phyloP scores from a whole-genome alignment of 2,113 vertebrate genomes.

The Rhinogobius similis region DNA sequence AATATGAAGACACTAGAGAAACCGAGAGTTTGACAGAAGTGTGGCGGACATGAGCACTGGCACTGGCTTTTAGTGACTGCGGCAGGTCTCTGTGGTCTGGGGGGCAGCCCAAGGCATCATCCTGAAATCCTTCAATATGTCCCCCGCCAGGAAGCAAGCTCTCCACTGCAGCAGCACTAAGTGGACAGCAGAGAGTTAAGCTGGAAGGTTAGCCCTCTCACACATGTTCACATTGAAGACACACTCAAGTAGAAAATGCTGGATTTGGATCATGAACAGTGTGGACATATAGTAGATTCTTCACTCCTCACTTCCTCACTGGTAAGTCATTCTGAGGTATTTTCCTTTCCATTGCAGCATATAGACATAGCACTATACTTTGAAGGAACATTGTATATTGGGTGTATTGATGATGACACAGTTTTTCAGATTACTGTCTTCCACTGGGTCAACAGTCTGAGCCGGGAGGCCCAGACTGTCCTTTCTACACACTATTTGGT shows the following conservation, averaged over 20 bases:
- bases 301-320: no score
- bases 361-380: no score
- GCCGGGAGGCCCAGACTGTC: no score
- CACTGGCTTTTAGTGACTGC: conserved; percentile 28
- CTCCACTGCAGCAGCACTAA: conserved; percentile 13
- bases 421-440: no score
- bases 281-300: not conserved
- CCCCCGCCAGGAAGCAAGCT: conserved; percentile 30
- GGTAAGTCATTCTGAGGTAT: no score
- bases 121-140: conserved; percentile 50
- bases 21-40: conserved; percentile 18
- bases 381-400: no score
- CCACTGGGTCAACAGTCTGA: no score
- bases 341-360: no score
- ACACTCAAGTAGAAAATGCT: not conserved
- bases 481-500: not conserved
- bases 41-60: conserved; percentile 22
- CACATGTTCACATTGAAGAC: not conserved
- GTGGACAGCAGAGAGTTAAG: conserved; percentile 26
- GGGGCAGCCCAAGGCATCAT: conserved; percentile 49
- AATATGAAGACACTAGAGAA: conserved; percentile 11
- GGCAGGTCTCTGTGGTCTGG: conserved; percentile 40
- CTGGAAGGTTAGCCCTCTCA: not conserved
- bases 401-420: no score
- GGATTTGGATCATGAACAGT: not conserved